A percentile compares a stretch with the other conserved stretches of the same genome.
phyloP scores from a whole-genome alignment of 2,888 invertebrate genomes.

The Marasmarcha lunaedactyla region DNA sequence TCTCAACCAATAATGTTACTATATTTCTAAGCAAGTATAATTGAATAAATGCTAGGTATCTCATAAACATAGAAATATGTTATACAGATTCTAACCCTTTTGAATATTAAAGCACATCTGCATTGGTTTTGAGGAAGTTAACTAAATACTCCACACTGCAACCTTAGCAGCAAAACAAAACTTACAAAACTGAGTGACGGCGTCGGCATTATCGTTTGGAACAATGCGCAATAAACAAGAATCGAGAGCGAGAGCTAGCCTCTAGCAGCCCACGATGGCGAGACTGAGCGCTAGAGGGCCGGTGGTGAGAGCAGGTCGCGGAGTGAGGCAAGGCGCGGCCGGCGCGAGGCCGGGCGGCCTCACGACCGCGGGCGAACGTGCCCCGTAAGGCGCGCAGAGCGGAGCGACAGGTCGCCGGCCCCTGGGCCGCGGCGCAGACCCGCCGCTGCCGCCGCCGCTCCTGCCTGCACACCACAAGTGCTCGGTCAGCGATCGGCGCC shows the following conservation, averaged over 20 bases:
- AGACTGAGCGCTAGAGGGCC: conserved; percentile 17
- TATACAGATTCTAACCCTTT: too few relatives aligned
- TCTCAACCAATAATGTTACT: too few relatives aligned
- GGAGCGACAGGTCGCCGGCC: conserved; percentile 21
- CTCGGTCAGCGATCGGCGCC: conserved; percentile 25
- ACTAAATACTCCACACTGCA: too few relatives aligned
- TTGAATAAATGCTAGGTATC: too few relatives aligned
- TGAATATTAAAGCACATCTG: too few relatives aligned
- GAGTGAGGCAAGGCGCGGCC: conserved; percentile 22
- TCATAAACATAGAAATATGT: too few relatives aligned
- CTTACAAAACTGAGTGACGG: conserved; percentile 8
- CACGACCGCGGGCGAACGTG: conserved; percentile 15
- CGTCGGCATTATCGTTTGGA: conserved; percentile 22
- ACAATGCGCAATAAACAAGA: conserved; percentile 18
- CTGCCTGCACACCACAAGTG: conserved; percentile 64
- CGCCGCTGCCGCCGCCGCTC: conserved; percentile 43
- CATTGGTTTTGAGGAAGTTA: too few relatives aligned
- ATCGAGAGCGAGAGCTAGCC: conserved; percentile 39
- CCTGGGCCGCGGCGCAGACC: conserved; percentile 21
- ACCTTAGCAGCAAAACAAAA: conserved; percentile 5
- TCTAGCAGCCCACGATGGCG: conserved; percentile 20
- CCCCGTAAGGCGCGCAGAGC: conserved; percentile 22
- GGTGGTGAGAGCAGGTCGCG: conserved; percentile 33
- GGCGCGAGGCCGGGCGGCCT: conserved; percentile 16
- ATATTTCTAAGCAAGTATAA: too few relatives aligned